Conservation (phyloP, 2,797 vertebrate genomes). For the Uromys caudimaculatus region DNA sequence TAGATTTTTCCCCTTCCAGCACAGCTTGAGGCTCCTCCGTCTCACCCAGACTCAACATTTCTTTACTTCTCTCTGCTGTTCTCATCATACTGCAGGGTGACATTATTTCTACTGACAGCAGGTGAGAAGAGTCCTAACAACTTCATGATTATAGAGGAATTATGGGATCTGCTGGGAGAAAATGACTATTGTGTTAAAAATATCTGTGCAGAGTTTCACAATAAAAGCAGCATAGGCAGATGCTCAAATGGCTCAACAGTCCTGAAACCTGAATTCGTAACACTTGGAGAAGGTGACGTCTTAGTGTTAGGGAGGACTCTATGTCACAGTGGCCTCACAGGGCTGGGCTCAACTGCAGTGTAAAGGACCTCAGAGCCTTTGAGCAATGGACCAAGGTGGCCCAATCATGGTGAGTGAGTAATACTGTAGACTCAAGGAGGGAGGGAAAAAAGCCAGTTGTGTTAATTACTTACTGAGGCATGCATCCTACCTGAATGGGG, state of each 20-base stretch:
- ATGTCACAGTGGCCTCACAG: not conserved
- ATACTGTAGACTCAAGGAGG: not conserved
- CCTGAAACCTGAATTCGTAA: not conserved
- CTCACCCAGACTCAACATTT: not conserved
- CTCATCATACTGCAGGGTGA: not conserved
- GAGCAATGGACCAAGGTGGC: not conserved
- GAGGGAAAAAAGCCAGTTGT: not conserved
- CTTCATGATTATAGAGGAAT: conserved; percentile 64
- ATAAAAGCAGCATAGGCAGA: not conserved
- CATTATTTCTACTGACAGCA: conserved; percentile 46
- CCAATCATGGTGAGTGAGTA: not conserved
- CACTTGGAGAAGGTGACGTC: not conserved
- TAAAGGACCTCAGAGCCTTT: not conserved
- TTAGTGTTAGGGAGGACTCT: not conserved
- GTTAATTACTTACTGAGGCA: conserved; percentile 49
- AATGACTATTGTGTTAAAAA: conserved; percentile 61
- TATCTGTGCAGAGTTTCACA: conserved; percentile 31
- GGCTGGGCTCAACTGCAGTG: not conserved
- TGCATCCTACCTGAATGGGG: conserved; percentile 25
- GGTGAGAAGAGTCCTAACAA: not conserved
- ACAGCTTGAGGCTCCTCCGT: not conserved
- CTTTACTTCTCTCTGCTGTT: not conserved
- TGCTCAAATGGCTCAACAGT: not conserved
- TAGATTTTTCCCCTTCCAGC: not conserved
- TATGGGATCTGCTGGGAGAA: conserved; percentile 50